Base-by-base conservation (phyloP, 23 tunicate species). In the Aplidium turbinatum region DNA sequence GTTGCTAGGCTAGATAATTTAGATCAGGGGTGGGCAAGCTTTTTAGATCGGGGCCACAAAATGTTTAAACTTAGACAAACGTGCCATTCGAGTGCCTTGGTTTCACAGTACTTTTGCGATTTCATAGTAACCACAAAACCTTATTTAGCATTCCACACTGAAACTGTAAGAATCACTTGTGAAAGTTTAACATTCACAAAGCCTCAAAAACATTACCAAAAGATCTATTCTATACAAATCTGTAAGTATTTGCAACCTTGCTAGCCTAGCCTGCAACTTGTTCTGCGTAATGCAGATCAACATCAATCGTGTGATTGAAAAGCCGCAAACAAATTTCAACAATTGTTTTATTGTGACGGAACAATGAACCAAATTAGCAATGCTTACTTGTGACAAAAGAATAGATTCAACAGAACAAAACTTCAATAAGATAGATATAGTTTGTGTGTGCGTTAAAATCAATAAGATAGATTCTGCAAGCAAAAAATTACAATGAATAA, bases 111-210 rank as follows among this genome's bases (percentile, higher is more conserved):
- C n/a, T n/a, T n/a, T n/a, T n/a, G n/a, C n/a, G n/a, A n/a, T n/a
- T n/a, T n/a, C n/a, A n/a, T 42, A 42, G 50, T 42, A 42, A 42
- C 50, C 50, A 42, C 50, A 16, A 42, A 42, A 42, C 50, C 50
- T 42, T 42, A 42, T 42, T 42, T 42, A 42, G 50, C 50, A 42
- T 42, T 42, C 16, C 13, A 42, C 50, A 42, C 50, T 42, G 50
- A 42, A 42, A 42, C 50, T 42, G 50, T 42, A 42, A 42, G 50
- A 42, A 42, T 42, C 50, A 42, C 50, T 42, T 42, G 50, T 42
- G 11, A 42, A 42, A 42, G 50, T 42, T 42, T 42, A 16, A 42
- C 50, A 42, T 42, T 42, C 50, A 42, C 50, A 42, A 42, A 42
- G 50, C 50, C 50, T 42, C 50, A 42, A 42, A 42, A 42, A 42